These are phyloP conservation scores for Platyrinchus mystaceus DNA, from an alignment of 2,797 vertebrate genomes.

Conservation along the genomic window DNA sequence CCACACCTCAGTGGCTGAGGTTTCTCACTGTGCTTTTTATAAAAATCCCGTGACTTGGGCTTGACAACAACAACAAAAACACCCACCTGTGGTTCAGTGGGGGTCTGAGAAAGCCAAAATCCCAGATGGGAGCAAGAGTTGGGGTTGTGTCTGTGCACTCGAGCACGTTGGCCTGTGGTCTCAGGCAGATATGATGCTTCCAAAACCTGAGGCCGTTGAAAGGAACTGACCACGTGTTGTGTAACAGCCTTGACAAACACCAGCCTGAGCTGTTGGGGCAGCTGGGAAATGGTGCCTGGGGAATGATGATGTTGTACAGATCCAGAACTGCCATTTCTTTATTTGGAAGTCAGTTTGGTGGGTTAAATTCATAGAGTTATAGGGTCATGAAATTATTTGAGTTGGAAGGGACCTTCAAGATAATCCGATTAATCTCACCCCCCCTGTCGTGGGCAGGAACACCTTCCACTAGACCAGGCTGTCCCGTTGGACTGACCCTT, in stretches of 20 bases:
- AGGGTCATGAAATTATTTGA: background rate
- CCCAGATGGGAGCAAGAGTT: background rate
- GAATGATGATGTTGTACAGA: rapidly evolving
- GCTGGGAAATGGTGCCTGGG: too few species aligned
- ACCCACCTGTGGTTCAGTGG: rapidly evolving
- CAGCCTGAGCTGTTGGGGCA: background rate
- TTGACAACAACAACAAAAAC: background rate
- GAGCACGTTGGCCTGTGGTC: background rate
- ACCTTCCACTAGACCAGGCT: too few species aligned
- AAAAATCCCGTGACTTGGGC: background rate
- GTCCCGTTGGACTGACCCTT: too few species aligned
- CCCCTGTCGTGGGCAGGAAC: too few species aligned
- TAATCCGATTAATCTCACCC: too few species aligned
- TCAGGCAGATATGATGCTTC: background rate
- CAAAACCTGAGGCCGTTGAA: background rate
- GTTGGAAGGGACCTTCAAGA: background rate
- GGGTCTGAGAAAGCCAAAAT: background rate
- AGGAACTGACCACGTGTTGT: background rate
- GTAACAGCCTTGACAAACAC: rapidly evolving
- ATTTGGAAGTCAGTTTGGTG: rapidly evolving
- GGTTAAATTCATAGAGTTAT: rapidly evolving
- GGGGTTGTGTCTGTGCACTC: background rate
- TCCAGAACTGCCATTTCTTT: rapidly evolving
- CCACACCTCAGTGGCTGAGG: background rate
- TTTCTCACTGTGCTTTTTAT: background rate